Base-by-base conservation (phyloP, 2,797 vertebrate species). In the Miopithecus talapoin region DNA sequence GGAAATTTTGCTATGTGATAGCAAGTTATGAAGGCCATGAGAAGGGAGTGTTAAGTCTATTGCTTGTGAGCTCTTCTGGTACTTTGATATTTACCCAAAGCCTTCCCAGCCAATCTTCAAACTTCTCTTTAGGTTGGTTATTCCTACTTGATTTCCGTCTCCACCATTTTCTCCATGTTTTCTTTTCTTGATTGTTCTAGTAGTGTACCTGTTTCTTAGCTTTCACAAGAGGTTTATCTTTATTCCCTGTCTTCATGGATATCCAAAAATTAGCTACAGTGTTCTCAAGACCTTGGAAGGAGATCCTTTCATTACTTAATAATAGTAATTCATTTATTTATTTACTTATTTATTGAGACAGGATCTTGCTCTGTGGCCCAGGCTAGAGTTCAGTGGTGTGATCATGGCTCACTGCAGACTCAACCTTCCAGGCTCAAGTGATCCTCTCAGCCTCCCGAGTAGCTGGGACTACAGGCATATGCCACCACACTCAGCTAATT, bases 221-320 rank as follows among this genome's bases (percentile, higher is more conserved):
- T 91, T 92, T 79, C 61, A 90, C 28, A 81, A 48, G 36, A 94
- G 46, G 33, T 61, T 86, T 79, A 75, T 74, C 94, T 92, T 94
- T 94, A 46, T 36, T n/a, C 8, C 11, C 50, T 95, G 64, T 59
- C 43, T 83, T 86, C 17, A 26, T 79, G 43, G 50, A 72, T 83
- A 83, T 78, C 48, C 74, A 93, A 17, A 53, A 28, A 93, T 81
- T 89, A 85, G 36, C 55, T 86, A 1, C 22, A 84, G 2, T 83
- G 14, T 76, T 97, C 43, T 88, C 39, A 84, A 78, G 61, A 93
- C 79, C n/a, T 64, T 64, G 30, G 74, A 95, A 95, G 28, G 61
- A 81, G 53, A 46, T 16, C 8, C 30, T 68, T 68, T 97, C 48
- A 74, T 83, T 96, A 84, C 91, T 96, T 96, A 85, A 84, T 78